Evolutionary conservation across 2,888 invertebrate genomes (phyloP), one percentile per base, ranked within the genome.

Genomic region (Mesorhabditis belari): DNA sequence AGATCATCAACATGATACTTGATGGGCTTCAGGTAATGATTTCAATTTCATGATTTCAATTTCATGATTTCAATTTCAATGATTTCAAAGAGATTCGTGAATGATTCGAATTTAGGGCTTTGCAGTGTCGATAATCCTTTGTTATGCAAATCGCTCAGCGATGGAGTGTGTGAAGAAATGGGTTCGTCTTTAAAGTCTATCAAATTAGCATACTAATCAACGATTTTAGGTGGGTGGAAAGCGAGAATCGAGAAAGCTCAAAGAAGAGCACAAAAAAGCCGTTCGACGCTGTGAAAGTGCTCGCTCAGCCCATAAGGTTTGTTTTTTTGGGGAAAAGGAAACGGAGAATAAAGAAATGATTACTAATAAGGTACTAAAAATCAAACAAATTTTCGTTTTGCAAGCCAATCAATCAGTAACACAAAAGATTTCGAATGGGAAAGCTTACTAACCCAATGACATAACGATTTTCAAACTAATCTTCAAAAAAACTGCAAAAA

Each of bases 21-120:
- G 84, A 84, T 66, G 84, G 84, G 5, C 73, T 83, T 44, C 84
- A 84, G 73, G 84, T 83, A 44, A 24, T 27, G 26, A 9, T 19
- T 52, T 6, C 6, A 5, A 27, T 5, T 19, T 21, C 58, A 57
- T 9, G n/a, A 9, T 19, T n/a, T n/a, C 28, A 17, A 2, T 35
- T 17, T 12, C 44, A 6, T 23, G 24, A 27, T 29, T 26, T 60
- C 44, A 21, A 12, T 61, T 21, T 23, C 27, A 5, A 59, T 5
- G 9, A 61, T 19, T 23, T 35, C 27, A 52, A 54, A 24, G 24
- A 17, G 23, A 26, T 2, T 35, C 4, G 6, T 44, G 26, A 12
- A 25, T n/a, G 49, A 17, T 49, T 50, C 35, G 27, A n/a, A n/a
- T 25, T 62, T 75, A 77, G 75, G 78, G 78, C 19, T 61, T 69